Evolutionary conservation across 2,113 vertebrate genomes (phyloP).

Genomic region (Ophiodon elongatus): DNA sequence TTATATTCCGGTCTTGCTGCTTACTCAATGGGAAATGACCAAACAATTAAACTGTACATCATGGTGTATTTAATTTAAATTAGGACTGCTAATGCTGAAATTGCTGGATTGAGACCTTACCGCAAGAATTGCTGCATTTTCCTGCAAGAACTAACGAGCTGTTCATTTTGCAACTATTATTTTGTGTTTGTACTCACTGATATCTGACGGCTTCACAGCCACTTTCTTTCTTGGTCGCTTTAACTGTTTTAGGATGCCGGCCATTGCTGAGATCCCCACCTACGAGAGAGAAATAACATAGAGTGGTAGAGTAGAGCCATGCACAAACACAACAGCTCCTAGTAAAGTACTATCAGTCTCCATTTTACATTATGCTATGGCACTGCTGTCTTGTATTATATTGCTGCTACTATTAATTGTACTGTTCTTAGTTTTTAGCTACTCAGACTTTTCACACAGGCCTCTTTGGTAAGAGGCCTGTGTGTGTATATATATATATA

Average conservation of each 20-base stretch:
- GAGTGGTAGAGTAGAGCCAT: background rate
- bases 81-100: background rate
- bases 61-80: slow-evolving; percentile 3
- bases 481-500: too few species aligned
- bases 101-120: background rate
- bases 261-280: slow-evolving; percentile 95
- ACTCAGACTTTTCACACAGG: slow-evolving; percentile 7
- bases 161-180: background rate
- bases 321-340: background rate
- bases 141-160: background rate
- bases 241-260: slow-evolving; percentile 94
- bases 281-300: slow-evolving; percentile 57
- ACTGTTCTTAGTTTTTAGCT: background rate
- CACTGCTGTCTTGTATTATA: background rate
- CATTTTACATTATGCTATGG: background rate
- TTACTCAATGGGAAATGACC: slow-evolving; percentile 21
- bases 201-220: slow-evolving; percentile 88
- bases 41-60: slow-evolving; percentile 3
- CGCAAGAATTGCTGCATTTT: background rate
- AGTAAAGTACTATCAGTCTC: background rate
- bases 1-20: background rate
- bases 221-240: slow-evolving; percentile 92
- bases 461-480: background rate
- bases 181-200: slow-evolving; percentile 86
- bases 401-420: background rate